Evolutionary conservation across 2,113 vertebrate species (phyloP).

Genomic region (Rynchops niger): DNA sequence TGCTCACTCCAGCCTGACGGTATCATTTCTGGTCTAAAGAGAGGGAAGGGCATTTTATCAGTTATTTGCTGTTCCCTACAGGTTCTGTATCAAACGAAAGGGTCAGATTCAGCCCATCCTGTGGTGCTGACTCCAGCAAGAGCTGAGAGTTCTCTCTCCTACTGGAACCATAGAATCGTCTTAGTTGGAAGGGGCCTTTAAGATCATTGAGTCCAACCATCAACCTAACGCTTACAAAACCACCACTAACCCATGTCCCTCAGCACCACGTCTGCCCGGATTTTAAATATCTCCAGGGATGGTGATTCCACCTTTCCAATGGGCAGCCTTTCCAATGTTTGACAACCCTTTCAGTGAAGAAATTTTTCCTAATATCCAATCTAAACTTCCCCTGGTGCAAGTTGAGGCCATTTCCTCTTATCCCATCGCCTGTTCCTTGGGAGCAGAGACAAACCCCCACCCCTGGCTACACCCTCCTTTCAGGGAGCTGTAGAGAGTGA

Average conservation of each 20-base stretch:
- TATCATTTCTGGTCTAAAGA: not conserved
- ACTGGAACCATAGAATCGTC: not conserved
- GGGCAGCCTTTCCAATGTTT: not conserved
- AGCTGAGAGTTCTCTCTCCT: not conserved
- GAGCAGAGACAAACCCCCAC: too few species aligned
- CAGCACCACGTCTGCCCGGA: not conserved
- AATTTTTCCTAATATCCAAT: not conserved
- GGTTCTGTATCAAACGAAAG: not conserved
- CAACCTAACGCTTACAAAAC: not conserved
- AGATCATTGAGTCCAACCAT: not conserved
- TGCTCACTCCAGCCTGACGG: not conserved
- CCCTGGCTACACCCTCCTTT: too few species aligned
- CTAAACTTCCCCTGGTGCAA: too few species aligned
- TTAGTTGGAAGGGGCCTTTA: not conserved
- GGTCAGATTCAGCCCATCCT: not conserved
- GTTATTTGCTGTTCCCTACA: not conserved
- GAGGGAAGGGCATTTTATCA: not conserved
- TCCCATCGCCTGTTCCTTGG: too few species aligned
- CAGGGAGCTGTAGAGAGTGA: too few species aligned
- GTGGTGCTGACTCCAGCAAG: too few species aligned
- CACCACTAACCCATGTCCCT: too few species aligned
- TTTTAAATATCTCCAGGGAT: not conserved
- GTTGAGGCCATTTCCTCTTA: too few species aligned
- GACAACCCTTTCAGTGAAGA: not conserved
- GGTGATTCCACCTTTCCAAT: not conserved